These are phyloP conservation scores for Eufriesea mexicana DNA, from an alignment of 1,140 invertebrate genomes.

Conservation along the genomic window DNA sequence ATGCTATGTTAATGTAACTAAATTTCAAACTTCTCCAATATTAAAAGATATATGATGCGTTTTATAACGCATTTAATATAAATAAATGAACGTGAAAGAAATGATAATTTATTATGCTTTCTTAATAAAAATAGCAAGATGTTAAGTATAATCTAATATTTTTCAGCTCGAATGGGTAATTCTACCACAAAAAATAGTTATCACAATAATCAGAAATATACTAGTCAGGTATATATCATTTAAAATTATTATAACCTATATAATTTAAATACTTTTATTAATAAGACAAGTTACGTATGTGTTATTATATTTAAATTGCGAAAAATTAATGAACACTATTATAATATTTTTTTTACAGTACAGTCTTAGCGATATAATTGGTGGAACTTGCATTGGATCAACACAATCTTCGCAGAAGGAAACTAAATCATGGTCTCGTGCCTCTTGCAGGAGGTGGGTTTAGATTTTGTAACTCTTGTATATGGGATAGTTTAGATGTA, in stretches of 20 bases:
- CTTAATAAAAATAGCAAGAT: background rate
- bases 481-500: background rate
- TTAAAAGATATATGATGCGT: background rate
- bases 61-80: background rate
- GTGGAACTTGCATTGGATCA: slow-evolving; percentile 68
- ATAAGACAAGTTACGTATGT: background rate
- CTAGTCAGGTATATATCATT: slow-evolving; percentile 72
- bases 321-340: background rate
- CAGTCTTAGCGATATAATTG: slow-evolving; percentile 75
- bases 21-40: background rate
- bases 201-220: slow-evolving; percentile 69
- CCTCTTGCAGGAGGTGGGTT: slow-evolving; percentile 84
- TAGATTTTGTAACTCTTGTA: background rate
- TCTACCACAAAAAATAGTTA: slow-evolving; percentile 69
- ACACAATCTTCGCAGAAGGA: slow-evolving; percentile 67
- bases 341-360: slow-evolving; percentile 67
- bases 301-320: background rate
- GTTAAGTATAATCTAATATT: background rate
- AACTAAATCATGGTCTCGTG: slow-evolving; percentile 83
- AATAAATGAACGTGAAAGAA: slow-evolving; percentile 20
- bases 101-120: slow-evolving; percentile 9
- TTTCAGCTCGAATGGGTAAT: slow-evolving; percentile 75
- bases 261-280: background rate
- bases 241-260: slow-evolving; percentile 37
- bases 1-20: background rate